phyloP scores from a whole-genome alignment of 92 coral and sea anemone genomes.

The Phenganax marumi region DNA sequence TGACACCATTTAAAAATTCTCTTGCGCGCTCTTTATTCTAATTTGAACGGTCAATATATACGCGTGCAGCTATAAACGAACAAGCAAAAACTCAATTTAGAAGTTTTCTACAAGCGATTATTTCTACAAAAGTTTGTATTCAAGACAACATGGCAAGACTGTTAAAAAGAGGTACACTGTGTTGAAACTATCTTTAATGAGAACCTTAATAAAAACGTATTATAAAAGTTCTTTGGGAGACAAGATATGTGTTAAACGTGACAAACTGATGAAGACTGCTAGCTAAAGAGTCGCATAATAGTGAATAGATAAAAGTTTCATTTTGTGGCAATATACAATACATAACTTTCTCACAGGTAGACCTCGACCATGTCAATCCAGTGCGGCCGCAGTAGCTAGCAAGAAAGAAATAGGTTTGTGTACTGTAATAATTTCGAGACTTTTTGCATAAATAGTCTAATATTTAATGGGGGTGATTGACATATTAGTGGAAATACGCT shows the following conservation, averaged over 20 bases:
- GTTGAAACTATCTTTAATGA: neutral
- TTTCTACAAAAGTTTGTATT: neutral
- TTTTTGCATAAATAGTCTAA: too few species aligned
- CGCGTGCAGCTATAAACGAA: neutral
- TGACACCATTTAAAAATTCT: neutral
- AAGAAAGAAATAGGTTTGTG: constrained; percentile 38
- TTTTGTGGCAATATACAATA: neutral
- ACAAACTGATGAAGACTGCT: too few species aligned
- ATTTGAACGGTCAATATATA: neutral
- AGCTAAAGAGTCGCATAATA: too few species aligned
- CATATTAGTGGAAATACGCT: neutral
- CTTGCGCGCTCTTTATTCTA: neutral
- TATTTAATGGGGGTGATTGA: too few species aligned
- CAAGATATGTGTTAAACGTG: too few species aligned
- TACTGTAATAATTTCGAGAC: neutral
- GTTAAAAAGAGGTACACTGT: neutral
- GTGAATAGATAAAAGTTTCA: too few species aligned
- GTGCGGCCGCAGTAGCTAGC: neutral
- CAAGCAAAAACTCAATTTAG: neutral
- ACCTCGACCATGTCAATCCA: constrained; percentile 14
- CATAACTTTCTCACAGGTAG: neutral
- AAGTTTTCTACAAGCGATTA: neutral
- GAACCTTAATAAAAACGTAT: too few species aligned
- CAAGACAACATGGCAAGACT: neutral
- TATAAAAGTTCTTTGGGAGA: too few species aligned